phyloP scores from a whole-genome alignment of 2,888 invertebrate species.

The Cyrtodaria siliqua region DNA sequence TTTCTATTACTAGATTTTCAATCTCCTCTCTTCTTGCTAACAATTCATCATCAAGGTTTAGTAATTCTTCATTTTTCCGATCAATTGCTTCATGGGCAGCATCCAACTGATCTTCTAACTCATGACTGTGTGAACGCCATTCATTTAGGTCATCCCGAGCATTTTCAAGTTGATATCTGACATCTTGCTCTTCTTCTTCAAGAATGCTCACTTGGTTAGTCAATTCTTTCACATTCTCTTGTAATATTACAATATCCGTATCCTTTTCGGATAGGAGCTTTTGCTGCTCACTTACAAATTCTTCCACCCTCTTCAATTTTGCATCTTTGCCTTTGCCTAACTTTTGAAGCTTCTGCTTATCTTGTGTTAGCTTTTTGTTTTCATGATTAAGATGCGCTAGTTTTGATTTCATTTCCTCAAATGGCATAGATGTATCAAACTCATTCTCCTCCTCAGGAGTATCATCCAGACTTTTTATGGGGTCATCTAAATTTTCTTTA shows the following conservation, averaged over 20 bases:
- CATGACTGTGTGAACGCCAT: conserved; percentile 55
- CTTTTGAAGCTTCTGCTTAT: conserved; percentile 63
- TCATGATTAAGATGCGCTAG: conserved; percentile 47
- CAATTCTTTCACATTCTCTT: conserved; percentile 61
- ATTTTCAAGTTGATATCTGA: conserved; percentile 43
- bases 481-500: conserved; percentile 8
- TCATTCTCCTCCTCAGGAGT: conserved; percentile 6
- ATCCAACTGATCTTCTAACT: conserved; percentile 56
- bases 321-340: conserved; percentile 67
- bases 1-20: conserved; percentile 32
- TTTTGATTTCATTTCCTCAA: conserved; percentile 39
- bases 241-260: conserved; percentile 68
- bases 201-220: conserved; percentile 36
- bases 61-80: conserved; percentile 57
- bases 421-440: conserved; percentile 1
- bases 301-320: conserved; percentile 69
- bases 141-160: conserved; percentile 55
- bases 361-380: conserved; percentile 57
- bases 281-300: conserved; percentile 64
- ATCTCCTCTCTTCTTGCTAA: conserved; percentile 32
- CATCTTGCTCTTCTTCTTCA: conserved; percentile 57
- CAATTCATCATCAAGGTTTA: conserved; percentile 56
- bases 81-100: conserved; percentile 58
- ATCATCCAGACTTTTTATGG: neutral
- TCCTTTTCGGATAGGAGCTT: conserved; percentile 63